Percentiles rank a stretch among this genome's conserved stretches.
These are phyloP conservation scores for Gastracanthus pulcherrimus DNA, from an alignment of 2,888 invertebrate genomes.

Conservation along the genomic window DNA sequence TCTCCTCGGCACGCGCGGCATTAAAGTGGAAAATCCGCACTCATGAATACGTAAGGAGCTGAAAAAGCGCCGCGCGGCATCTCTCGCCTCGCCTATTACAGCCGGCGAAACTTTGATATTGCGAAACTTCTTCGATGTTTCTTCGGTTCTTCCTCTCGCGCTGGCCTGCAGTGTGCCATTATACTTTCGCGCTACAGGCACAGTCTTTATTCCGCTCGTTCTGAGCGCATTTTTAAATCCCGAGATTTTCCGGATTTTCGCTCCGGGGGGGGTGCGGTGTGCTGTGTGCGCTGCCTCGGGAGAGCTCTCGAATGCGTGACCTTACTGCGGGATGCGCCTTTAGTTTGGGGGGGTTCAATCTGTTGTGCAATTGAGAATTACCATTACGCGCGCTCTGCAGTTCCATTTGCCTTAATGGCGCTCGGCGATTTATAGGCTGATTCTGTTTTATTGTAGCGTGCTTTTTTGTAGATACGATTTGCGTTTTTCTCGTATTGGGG, in stretches of 20 bases:
- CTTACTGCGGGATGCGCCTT: not conserved
- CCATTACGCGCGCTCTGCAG: not conserved
- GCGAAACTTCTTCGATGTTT: slow-evolving; percentile 56
- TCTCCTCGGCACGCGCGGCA: not conserved
- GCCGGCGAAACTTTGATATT: slow-evolving; percentile 56
- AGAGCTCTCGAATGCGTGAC: not conserved
- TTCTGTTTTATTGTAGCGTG: not conserved
- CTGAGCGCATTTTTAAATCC: slow-evolving; percentile 34
- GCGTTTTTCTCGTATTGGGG: too few relatives aligned
- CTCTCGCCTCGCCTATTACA: slow-evolving; percentile 20
- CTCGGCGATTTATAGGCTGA: not conserved
- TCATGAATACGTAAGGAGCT: slow-evolving; percentile 52
- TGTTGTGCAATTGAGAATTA: slow-evolving; percentile 10
- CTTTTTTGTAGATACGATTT: not conserved
- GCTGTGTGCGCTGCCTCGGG: too few relatives aligned
- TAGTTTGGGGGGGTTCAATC: not conserved
- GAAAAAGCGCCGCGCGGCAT: not conserved
- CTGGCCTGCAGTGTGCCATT: too few relatives aligned
- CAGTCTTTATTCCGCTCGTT: slow-evolving; percentile 36
- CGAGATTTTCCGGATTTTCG: not conserved
- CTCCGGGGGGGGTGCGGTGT: too few relatives aligned
- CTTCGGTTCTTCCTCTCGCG: slow-evolving; percentile 22
- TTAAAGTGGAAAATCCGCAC: slow-evolving; percentile 50
- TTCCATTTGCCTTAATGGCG: slow-evolving; percentile 6
- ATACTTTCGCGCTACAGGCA: not conserved